These are phyloP conservation scores for Cirrhinus molitorella DNA, from an alignment of 2,797 vertebrate genomes.

Conservation along the genomic window DNA sequence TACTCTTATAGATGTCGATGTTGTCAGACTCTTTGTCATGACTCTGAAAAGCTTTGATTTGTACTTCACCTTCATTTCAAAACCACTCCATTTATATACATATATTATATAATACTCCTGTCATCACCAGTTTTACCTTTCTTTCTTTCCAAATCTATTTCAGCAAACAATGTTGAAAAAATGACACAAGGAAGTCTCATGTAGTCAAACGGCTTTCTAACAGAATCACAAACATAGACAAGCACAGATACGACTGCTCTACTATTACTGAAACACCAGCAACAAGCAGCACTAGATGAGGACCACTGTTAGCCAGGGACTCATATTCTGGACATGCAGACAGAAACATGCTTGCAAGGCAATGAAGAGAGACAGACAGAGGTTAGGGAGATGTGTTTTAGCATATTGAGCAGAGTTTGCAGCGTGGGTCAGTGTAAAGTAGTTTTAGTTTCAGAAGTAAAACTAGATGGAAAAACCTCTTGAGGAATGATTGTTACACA, in stretches of 20 bases:
- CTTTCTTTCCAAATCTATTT: background rate
- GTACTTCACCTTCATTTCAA: constrained; percentile 6
- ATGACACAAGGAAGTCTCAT: background rate
- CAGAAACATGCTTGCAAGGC: constrained; percentile 48
- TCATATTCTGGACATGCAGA: constrained; percentile 33
- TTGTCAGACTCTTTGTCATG: background rate
- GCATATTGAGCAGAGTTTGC: constrained; percentile 49
- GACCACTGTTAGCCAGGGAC: constrained; percentile 11
- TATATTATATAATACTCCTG: too few species aligned
- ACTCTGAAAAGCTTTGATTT: background rate
- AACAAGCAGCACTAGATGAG: background rate
- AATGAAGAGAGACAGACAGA: constrained; percentile 7
- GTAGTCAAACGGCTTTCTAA: background rate
- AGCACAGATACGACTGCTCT: background rate
- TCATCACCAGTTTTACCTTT: too few species aligned
- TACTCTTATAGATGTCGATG: background rate
- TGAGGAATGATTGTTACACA: constrained; percentile 31
- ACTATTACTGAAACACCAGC: constrained; percentile 24
- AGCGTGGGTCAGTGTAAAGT: constrained; percentile 6
- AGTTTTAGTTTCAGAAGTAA: background rate
- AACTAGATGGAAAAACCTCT: background rate
- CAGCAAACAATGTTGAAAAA: background rate
- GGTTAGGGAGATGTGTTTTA: constrained; percentile 21
- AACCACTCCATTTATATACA: too few species aligned
- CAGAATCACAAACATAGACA: background rate